Base-by-base conservation (phyloP, 2,888 invertebrate species). In the Meta bourneti region DNA sequence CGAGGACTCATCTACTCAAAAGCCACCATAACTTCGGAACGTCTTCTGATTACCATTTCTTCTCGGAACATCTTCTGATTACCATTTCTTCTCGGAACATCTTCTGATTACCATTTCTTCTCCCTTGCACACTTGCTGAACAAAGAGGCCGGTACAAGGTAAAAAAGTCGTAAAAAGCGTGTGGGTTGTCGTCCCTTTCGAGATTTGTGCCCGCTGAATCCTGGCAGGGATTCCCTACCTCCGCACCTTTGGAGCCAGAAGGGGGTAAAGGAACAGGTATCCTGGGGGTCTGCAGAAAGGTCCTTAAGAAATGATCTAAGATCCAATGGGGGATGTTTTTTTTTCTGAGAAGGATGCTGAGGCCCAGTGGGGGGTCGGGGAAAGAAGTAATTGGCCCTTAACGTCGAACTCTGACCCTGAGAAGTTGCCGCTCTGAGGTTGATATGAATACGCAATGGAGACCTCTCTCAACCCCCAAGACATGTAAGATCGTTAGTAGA, bases 311-410 rank as follows among this genome's bases (percentile, higher is more conserved):
- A 71, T 54, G 20, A 54, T 74, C 54, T 2, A 75, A 85, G 20
- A 82, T 82, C 82, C 74, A 0, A 6, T 74, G 74, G 69, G 69
- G 34, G 48, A 61, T 77, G 19, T 61, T 19, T 5, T 20, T n/a
- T 75, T 77, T 72, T 79, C 80, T 72, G 51, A 54, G 72, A 52
- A 79, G 51, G 52, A 48, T 34, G 11, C 83, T 70, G 78, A 84
- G 16, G 48, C 89, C 51, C 82, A 48, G 19, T 82, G 75, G 89
- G 88, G 89, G 89, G 77, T 75, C 82, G 51, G 51, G n/a, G 20
- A n/a, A 51, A 84, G 54, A 75, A 83, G 72, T 90, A 90, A 90
- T 90, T 90, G 89, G 89, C 89, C 89, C 89, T 84, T 90, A 90
- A 79, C 72, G 69, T 83, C 84, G 89, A 90, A 83, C 83, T 70